Evolutionary conservation across 1,140 invertebrate genomes (phyloP).

Genomic region (Littorina saxatilis): DNA sequence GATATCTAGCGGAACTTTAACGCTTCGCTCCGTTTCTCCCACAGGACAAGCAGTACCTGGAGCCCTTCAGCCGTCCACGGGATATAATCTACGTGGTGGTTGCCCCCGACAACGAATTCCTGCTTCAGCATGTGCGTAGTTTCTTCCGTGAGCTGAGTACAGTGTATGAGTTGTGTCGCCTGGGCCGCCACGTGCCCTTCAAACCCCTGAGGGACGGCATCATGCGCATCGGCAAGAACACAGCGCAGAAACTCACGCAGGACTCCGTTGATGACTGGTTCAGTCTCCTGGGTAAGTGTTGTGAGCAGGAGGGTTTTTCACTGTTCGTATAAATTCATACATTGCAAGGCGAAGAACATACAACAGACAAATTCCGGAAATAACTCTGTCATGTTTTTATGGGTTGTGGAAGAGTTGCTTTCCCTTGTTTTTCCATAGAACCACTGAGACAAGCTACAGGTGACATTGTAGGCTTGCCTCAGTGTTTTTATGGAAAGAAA

Average conservation of each 20-base stretch:
- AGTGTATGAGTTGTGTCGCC: constrained; percentile 93
- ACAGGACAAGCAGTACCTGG: constrained; percentile 90
- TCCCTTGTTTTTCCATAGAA: too few relatives aligned
- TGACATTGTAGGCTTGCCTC: too few relatives aligned
- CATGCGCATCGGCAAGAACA: constrained; percentile 87
- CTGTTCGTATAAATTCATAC: too few relatives aligned
- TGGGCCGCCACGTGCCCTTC: constrained; percentile 93
- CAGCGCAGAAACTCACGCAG: constrained; percentile 80
- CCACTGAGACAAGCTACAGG: too few relatives aligned
- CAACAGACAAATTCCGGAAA: too few relatives aligned
- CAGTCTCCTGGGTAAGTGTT: constrained; percentile 78
- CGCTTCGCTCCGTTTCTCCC: constrained; percentile 42
- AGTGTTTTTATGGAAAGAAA: too few relatives aligned
- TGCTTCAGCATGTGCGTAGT: constrained; percentile 85
- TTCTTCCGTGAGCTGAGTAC: constrained; percentile 96
- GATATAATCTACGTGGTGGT: constrained; percentile 97
- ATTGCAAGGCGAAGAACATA: too few relatives aligned
- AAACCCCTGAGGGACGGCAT: constrained; percentile 92
- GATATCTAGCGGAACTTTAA: too few relatives aligned
- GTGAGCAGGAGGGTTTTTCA: not conserved
- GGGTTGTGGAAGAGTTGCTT: too few relatives aligned
- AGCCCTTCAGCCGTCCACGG: constrained; percentile 93
- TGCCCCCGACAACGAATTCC: constrained; percentile 92
- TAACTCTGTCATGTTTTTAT: too few relatives aligned
- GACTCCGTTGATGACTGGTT: constrained; percentile 95